Evolutionary conservation across 2,888 invertebrate species (phyloP).

Genomic region (Melitaea athalia): DNA sequence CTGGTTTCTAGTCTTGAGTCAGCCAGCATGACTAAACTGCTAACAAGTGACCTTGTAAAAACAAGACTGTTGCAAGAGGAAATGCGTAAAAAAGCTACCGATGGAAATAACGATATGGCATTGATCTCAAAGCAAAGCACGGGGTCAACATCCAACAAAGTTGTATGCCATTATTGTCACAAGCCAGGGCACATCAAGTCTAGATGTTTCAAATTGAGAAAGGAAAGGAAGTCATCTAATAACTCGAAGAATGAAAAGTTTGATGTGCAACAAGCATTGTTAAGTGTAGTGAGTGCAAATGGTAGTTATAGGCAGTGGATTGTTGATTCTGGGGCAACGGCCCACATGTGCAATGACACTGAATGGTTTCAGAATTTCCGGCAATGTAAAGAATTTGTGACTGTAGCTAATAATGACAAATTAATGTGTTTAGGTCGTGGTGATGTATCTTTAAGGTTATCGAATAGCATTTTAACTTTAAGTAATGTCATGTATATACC

Average conservation of each 20-base stretch:
- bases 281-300: no score
- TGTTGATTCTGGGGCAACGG: slow-evolving; percentile 5
- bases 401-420: slow-evolving; percentile 1
- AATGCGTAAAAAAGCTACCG: not conserved
- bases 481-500: no score
- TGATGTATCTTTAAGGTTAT: not conserved
- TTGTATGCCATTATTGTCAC: not conserved
- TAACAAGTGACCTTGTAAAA: slow-evolving; percentile 10
- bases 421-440: not conserved
- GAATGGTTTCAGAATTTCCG: not conserved
- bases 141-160: not conserved
- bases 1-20: slow-evolving; percentile 4
- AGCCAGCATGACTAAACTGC: not conserved
- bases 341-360: no score
- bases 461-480: not conserved
- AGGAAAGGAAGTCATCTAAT: not conserved
- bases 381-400: not conserved
- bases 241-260: not conserved
- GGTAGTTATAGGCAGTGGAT: not conserved
- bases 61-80: slow-evolving; percentile 12
- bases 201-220: not conserved
- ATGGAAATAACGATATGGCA: not conserved
- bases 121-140: not conserved
- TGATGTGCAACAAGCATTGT: slow-evolving; percentile 3
- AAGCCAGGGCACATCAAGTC: no score